Evolutionary conservation across 2,888 invertebrate genomes (phyloP).

Genomic region (Neuroscelio doddi): DNA sequence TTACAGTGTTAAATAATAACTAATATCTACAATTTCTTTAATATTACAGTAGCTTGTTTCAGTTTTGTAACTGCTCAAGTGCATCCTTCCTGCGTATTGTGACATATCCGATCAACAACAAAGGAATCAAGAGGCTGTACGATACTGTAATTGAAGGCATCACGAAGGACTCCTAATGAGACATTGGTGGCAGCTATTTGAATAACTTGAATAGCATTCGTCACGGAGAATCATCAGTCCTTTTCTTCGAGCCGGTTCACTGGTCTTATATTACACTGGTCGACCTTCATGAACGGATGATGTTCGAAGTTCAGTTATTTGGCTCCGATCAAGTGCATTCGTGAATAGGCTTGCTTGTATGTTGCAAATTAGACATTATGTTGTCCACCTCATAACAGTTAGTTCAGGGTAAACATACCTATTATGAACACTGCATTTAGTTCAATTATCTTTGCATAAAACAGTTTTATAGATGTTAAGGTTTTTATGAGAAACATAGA

Average conservation of each 20-base stretch:
- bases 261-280: conserved; percentile 19
- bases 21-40: not conserved
- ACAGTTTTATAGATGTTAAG: too few species aligned
- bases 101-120: conserved; percentile 3
- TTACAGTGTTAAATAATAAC: conserved; percentile 1
- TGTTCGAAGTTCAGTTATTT: conserved; percentile 13
- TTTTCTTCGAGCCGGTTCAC: conserved; percentile 36
- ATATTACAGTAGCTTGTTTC: conserved; percentile 2
- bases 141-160: conserved; percentile 45
- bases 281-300: conserved; percentile 20
- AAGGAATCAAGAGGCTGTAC: conserved; percentile 7
- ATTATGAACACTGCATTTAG: too few species aligned
- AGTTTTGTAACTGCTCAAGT: conserved; percentile 18
- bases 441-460: too few species aligned
- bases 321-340: too few species aligned
- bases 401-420: too few species aligned
- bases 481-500: too few species aligned
- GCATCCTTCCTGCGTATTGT: conserved; percentile 1
- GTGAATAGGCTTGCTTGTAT: too few species aligned
- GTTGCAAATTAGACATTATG: too few species aligned
- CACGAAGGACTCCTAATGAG: conserved; percentile 50
- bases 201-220: conserved; percentile 50
- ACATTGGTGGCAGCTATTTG: conserved; percentile 52
- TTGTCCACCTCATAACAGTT: too few species aligned
- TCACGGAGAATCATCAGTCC: conserved; percentile 43